These are phyloP conservation scores for Urocitellus parryii DNA, from an alignment of 2,113 vertebrate species.

Conservation along the genomic window DNA sequence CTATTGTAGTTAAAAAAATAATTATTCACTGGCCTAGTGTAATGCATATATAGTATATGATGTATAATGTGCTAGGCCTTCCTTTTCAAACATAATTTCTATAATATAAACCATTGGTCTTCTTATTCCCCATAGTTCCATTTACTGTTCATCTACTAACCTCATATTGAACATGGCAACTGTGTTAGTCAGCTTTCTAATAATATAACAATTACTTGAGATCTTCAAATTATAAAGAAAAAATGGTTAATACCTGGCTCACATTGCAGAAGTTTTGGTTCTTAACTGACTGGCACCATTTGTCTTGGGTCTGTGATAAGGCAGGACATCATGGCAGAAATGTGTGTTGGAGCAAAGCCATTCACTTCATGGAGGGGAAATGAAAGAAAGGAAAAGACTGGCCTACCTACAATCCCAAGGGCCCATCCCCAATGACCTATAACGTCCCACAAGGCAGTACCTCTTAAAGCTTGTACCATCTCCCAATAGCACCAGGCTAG, in stretches of 20 bases:
- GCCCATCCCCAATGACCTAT: not conserved
- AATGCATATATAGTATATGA: not conserved
- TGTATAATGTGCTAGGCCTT: not conserved
- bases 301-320: not conserved
- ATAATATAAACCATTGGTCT: not conserved
- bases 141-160: not conserved
- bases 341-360: not conserved
- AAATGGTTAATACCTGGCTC: not conserved
- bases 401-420: no score
- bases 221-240: not conserved
- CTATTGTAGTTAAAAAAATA: not conserved
- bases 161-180: not conserved
- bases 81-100: conserved; percentile 22
- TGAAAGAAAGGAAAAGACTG: not conserved
- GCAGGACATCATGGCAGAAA: not conserved
- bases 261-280: not conserved
- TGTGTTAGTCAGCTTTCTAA: not conserved
- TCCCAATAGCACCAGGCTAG: not conserved
- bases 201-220: not conserved
- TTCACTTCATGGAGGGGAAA: not conserved
- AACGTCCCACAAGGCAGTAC: not conserved
- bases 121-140: not conserved
- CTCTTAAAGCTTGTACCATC: not conserved
- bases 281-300: not conserved
- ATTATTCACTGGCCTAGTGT: not conserved